Conservation (phyloP, 2,113 vertebrate genomes). For the Albula glossodonta region DNA sequence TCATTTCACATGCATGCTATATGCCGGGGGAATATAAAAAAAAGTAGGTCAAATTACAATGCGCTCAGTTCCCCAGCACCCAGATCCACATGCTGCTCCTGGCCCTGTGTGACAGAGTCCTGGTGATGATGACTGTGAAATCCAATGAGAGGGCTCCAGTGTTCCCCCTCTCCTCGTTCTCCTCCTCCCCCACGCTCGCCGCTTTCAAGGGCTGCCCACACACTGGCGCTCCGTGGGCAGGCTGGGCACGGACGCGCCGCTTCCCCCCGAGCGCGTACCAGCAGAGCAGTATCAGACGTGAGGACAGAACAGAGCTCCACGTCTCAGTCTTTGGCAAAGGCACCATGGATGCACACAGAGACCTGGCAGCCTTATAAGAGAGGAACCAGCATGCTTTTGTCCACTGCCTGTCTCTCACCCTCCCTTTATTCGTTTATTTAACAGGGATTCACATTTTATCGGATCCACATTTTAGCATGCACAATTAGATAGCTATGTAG, state of each 20-base stretch:
- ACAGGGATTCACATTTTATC: too few species aligned
- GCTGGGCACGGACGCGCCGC: not conserved
- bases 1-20: constrained; percentile 3
- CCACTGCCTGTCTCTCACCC: constrained; percentile 17
- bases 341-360: not conserved
- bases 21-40: not conserved
- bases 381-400: constrained; percentile 2
- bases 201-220: not conserved
- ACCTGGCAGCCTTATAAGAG: not conserved
- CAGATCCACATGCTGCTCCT: not conserved
- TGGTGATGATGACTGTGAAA: not conserved
- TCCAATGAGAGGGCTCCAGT: not conserved
- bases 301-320: not conserved
- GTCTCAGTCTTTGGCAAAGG: not conserved
- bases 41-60: constrained; percentile 21
- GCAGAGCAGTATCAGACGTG: too few species aligned
- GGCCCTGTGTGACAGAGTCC: too few species aligned
- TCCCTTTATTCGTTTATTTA: too few species aligned
- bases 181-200: not conserved
- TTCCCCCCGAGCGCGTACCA: not conserved
- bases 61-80: not conserved
- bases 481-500: too few species aligned
- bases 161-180: not conserved
- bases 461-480: too few species aligned
- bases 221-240: not conserved